Evolutionary conservation across 2,113 vertebrate species (phyloP).

Genomic region (Isichthys henryi): DNA sequence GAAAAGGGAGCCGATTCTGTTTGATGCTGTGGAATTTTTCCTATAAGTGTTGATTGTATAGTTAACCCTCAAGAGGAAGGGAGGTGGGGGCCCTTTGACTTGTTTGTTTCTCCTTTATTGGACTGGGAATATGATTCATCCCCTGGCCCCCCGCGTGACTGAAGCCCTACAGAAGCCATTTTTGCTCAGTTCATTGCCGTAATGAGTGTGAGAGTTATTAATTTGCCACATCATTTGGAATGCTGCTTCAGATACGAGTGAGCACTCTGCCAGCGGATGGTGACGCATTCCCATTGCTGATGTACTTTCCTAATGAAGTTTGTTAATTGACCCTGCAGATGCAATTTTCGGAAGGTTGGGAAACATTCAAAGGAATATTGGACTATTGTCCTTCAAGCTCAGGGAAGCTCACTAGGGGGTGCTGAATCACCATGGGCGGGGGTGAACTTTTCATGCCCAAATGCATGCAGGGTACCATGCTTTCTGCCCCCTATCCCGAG

Average conservation of each 20-base stretch:
- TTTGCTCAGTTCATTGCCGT: background rate
- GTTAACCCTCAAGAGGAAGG: background rate
- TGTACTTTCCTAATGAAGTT: constrained; percentile 17
- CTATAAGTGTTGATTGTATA: background rate
- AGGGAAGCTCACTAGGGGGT: background rate
- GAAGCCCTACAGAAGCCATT: background rate
- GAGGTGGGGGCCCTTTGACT: background rate
- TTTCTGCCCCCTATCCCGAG: background rate
- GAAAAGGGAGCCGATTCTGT: background rate
- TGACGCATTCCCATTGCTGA: background rate
- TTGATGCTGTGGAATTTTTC: background rate
- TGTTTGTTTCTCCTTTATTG: background rate
- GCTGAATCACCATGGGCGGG: background rate
- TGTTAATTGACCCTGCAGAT: constrained; percentile 12
- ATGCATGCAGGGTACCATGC: background rate
- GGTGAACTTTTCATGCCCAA: background rate
- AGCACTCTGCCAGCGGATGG: background rate
- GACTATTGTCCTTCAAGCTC: background rate
- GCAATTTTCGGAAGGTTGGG: background rate
- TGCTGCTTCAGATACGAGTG: background rate
- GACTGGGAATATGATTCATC: background rate
- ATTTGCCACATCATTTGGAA: background rate
- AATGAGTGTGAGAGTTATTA: background rate
- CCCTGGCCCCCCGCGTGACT: background rate
- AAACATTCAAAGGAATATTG: background rate